Percentiles rank a stretch among this genome's conserved stretches.
phyloP scores from a whole-genome alignment of 1,140 invertebrate genomes.

The Homarus americanus region DNA sequence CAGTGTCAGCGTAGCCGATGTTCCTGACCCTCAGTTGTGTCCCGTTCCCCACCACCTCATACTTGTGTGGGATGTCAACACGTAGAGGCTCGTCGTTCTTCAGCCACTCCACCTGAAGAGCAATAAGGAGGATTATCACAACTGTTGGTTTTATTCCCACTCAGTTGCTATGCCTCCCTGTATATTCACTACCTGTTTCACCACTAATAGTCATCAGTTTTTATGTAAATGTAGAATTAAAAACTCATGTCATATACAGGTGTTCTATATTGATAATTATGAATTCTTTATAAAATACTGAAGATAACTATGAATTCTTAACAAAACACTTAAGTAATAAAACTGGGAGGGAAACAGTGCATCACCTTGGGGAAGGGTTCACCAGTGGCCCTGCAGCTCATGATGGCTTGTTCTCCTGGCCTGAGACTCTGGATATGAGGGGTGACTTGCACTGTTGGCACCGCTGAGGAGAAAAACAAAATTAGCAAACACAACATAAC shows the following conservation, averaged over 20 bases:
- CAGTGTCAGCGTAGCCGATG: constrained; percentile 84
- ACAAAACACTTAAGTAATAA: no score
- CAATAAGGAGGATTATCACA: not conserved
- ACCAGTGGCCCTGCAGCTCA: constrained; percentile 86
- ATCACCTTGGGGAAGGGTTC: constrained; percentile 84
- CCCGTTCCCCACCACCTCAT: constrained; percentile 85
- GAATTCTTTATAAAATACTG: no score
- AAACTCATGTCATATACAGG: no score
- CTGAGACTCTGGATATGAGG: constrained; percentile 84
- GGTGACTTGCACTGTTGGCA: constrained; percentile 85
- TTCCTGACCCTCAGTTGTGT: constrained; percentile 84
- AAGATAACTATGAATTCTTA: no score
- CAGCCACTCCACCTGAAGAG: constrained; percentile 83
- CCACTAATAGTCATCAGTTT: no score
- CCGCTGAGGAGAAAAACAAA: constrained; percentile 78
- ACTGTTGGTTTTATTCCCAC: no score
- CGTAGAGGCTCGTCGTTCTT: constrained; percentile 86
- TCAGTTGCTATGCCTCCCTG: no score
- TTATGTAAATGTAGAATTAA: no score
- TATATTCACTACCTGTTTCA: no score
- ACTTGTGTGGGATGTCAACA: constrained; percentile 81
- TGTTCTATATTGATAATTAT: no score
- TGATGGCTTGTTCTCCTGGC: constrained; percentile 83
- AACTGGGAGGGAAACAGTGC: not conserved
- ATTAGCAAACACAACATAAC: no score